A percentile compares a stretch with the other conserved stretches of the same genome.
These are phyloP conservation scores for Pachycephala philippinensis DNA, from an alignment of 2,113 vertebrate species.

Conservation along the genomic window DNA sequence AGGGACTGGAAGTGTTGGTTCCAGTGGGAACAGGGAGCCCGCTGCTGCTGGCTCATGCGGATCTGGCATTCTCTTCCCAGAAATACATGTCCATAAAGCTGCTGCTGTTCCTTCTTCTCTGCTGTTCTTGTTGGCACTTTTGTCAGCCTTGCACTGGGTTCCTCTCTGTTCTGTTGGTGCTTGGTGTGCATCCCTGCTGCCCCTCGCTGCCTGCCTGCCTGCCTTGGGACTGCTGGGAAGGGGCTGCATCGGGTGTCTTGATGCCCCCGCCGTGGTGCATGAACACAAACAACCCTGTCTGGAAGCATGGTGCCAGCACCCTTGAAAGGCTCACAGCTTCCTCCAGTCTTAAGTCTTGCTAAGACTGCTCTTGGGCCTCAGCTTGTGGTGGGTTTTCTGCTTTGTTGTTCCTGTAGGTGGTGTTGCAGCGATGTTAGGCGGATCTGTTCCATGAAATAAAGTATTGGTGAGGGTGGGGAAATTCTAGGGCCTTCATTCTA, in stretches of 20 bases:
- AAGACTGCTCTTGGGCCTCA: background rate
- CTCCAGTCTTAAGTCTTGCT: background rate
- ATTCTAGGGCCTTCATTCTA: background rate
- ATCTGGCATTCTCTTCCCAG: background rate
- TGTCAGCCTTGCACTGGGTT: background rate
- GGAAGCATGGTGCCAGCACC: conserved; percentile 54
- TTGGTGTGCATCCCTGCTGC: conserved; percentile 8
- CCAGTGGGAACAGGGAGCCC: background rate
- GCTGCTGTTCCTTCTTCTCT: background rate
- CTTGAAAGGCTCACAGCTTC: background rate
- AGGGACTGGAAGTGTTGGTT: background rate
- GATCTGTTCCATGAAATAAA: background rate
- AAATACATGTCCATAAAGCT: background rate
- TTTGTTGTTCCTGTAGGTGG: background rate
- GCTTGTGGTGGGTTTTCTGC: background rate
- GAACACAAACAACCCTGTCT: background rate
- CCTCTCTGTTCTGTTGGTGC: background rate
- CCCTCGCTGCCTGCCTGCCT: conserved; percentile 30
- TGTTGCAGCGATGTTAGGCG: background rate
- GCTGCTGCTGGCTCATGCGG: background rate
- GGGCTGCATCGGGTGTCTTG: background rate
- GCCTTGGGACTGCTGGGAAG: conserved; percentile 24
- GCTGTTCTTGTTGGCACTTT: background rate
- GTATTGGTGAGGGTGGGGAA: background rate
- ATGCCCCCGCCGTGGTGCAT: background rate